Conservation (phyloP, 2,797 vertebrate species). For the Neomorphus geoffroyi region DNA sequence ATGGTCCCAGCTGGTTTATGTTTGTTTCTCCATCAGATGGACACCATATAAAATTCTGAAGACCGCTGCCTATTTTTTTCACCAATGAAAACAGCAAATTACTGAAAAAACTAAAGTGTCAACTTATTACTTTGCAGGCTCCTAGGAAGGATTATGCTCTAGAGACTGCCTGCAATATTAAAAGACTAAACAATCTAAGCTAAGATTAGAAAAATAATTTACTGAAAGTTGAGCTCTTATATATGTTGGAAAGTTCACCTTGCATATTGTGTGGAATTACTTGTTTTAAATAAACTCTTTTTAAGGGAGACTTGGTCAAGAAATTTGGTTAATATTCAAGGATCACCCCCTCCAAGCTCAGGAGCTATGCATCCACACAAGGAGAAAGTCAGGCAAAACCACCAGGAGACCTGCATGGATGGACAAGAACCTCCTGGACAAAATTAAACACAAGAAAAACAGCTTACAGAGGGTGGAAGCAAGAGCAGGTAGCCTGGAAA, state of each 20-base stretch:
- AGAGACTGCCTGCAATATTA: neutral
- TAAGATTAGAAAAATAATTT: neutral
- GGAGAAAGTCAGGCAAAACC: no score
- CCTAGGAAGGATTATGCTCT: neutral
- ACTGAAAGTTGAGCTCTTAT: neutral
- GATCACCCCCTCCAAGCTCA: no score
- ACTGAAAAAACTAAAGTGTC: neutral
- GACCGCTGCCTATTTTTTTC: neutral
- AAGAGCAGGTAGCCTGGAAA: no score
- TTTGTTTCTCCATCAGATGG: neutral
- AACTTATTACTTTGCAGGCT: neutral
- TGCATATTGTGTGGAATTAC: fast-evolving
- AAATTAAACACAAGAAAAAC: no score
- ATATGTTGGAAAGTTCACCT: neutral
- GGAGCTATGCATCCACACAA: no score
- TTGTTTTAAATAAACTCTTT: neutral
- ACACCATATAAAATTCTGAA: neutral
- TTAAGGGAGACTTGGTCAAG: no score
- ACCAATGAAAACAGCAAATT: neutral
- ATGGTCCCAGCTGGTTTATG: neutral
- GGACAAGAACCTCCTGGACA: no score
- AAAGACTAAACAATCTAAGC: neutral
- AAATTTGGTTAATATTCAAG: no score
- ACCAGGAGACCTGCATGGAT: no score
- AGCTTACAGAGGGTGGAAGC: no score